phyloP scores from a whole-genome alignment of 2,888 invertebrate species.

The Pandemis corylana region DNA sequence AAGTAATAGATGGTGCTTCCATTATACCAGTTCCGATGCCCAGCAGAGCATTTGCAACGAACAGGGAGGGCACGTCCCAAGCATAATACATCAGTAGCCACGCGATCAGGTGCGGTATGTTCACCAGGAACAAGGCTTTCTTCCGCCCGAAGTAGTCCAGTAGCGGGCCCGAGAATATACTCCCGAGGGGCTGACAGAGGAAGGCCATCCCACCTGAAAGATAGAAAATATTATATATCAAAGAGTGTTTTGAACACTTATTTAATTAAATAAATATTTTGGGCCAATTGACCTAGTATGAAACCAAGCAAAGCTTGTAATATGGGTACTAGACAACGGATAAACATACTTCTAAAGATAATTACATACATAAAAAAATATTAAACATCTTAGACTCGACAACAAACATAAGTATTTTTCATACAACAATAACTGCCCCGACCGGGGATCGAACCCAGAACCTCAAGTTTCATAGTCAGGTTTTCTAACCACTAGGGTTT shows the following conservation, averaged over 20 bases:
- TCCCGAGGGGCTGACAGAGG: conserved; percentile 85
- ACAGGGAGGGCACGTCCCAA: conserved; percentile 75
- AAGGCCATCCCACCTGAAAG: conserved; percentile 81
- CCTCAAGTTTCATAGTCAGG: too few relatives aligned
- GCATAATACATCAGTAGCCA: conserved; percentile 85
- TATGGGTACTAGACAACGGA: too few relatives aligned
- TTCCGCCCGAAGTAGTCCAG: conserved; percentile 84
- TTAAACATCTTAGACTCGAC: too few relatives aligned
- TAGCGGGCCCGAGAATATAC: conserved; percentile 83
- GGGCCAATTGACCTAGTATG: too few relatives aligned
- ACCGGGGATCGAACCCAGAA: too few relatives aligned
- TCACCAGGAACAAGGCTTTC: conserved; percentile 82
- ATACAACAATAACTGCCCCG: too few relatives aligned
- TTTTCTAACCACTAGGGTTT: too few relatives aligned
- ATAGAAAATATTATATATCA: not conserved
- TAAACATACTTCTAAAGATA: too few relatives aligned
- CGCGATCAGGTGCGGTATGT: conserved; percentile 83
- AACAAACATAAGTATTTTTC: too few relatives aligned
- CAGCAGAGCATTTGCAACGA: conserved; percentile 79
- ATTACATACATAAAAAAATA: too few relatives aligned
- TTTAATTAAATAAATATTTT: not conserved
- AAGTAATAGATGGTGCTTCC: conserved; percentile 86
- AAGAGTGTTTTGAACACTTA: not conserved
- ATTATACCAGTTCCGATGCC: conserved; percentile 85
- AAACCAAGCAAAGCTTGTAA: too few relatives aligned